Base-by-base conservation (phyloP, 2,888 invertebrate species). In the Archips crataeganus region DNA sequence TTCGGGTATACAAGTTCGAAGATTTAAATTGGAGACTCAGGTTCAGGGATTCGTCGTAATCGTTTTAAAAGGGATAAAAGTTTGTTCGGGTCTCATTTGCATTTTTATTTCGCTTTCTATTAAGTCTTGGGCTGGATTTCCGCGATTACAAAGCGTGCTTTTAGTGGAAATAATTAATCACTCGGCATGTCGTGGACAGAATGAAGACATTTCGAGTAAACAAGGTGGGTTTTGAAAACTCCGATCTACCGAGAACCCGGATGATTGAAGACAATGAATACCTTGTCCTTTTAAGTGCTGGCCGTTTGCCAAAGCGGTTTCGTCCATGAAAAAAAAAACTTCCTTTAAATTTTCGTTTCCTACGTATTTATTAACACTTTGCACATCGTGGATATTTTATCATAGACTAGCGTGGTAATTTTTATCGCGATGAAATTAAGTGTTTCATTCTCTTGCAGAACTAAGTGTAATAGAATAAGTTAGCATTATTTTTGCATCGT, bases 31-130 rank as follows among this genome's bases (percentile, higher is more conserved):
- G 68, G 36, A 63, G 49, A 63, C 68, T 73, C 68, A 63, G 74
- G 42, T 67, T 57, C 57, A 42, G 57, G 57, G 64, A 74, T 61
- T 72, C 57, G 32, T 60, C n/a, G 69, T 65, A 61, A 70, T 74
- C 74, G 64, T 54, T 74, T 74, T 60, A 74, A 47, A 68, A 51
- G 69, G 69, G 74, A 69, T 69, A 45, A 74, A 57, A 61, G 45
- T 74, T 70, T 42, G 59, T 63, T 59, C 54, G 72, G 39, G 63
- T 57, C 47, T 63, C 23, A 63, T 72, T 72, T 68, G 51, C 72
- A 74, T 70, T 70, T 73, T 65, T 70, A 65, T 74, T 64, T 60
- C 64, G 65, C 45, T 45, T 74, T 51, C 65, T 42, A 60, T 68
- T 36, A 32, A 65, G 15, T 57, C 36, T 32, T 49, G 51, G 23